Evolutionary conservation across 2,797 vertebrate species (phyloP), one percentile per base, ranked within the genome.

Genomic region (Rhadinocentrus ornatus): DNA sequence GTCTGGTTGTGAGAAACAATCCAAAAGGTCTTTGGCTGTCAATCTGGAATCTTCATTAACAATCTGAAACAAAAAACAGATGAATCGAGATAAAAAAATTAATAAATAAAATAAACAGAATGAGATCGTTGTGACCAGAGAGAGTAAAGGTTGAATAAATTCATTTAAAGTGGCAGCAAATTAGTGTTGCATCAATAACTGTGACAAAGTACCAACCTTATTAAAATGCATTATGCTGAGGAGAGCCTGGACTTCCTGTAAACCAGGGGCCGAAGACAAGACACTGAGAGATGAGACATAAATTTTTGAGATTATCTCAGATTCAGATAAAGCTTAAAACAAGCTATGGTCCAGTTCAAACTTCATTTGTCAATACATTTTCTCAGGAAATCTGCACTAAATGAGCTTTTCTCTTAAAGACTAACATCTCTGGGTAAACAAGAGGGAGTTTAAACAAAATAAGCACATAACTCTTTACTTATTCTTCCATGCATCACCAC

Each of bases 1-100:
- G 9, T 91, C 89, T 32, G 84, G 75, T 12, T 88, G 88, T 56
- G 86, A 87, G 69, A 93, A 91, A 80, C 90, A 92, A 22, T 82
- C 64, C 0, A 85, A 57, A 1, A 93, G 62, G 50, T 88, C 78
- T 50, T 67, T 68, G 53, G 84, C 63, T 15, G 86, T 85, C 50
- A 93, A 31, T 18, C 72, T 87, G 71, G 81, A 67, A 54, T 68
- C 80, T 56, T 82, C 69, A 7, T 71, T 22, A 34, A 77, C 64
- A 11, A 91, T 75, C 92, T 93, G 78, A 84, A 46, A 90, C 7
- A 79, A 48, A 74, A 56, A 6, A 29, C 16, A 77, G 0, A 13
- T 35, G 16, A 65, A 50, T 31, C 13, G 27, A 74, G 54, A 31
- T 31, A 6, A 77, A 63, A 48, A 22, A 56, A n/a, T n/a, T n/a